Base-by-base conservation (phyloP, 2,113 vertebrate species). In the Nycticorax nycticorax region DNA sequence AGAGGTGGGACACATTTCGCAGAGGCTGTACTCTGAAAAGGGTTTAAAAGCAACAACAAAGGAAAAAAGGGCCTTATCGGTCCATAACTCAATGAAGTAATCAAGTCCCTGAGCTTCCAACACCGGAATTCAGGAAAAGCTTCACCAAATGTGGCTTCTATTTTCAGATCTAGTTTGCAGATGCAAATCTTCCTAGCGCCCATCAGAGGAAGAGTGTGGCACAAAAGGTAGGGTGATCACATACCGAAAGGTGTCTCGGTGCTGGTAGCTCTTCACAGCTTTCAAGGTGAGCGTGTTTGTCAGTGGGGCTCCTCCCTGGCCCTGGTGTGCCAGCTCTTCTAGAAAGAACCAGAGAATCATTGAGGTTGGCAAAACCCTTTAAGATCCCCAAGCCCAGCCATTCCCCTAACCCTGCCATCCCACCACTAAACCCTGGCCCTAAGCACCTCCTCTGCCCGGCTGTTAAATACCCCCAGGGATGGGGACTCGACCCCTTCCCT, bases 181-280 rank as follows among this genome's bases (percentile, higher is more conserved):
- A 8, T 33, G 59, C 55, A 47, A 16, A 30, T 32, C 72, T 55
- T 74, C 57, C 37, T 21, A 10, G 52, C 0, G 2, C 52, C 39
- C 35, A 7, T 19, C 32, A 30, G 64, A 41, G 64, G 68, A 79
- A 3, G 14, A 43, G 18, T 2, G 14, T 37, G 55, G 48, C 30
- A 35, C 63, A 43, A 27, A 23, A 43, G 69, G 39, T 32, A 45
- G 20, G 1, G 1, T 15, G 45, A 15, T 19, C 43, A 8, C 0
- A 0, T 33, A 4, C 33, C 1, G 2, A 30, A n/a, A 47, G 57
- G 27, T 17, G 32, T 47, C 52, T 43, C 0, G 1, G 50, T 37
- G 23, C 52, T 1, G 1, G 14, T 20, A 24, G 16, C 69, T 41
- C 85, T n/a, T 43, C 16, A 6, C 41, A 67, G 45, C 19, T 52